Conservation (phyloP, 2,113 vertebrate species). For the Caracal caracal region DNA sequence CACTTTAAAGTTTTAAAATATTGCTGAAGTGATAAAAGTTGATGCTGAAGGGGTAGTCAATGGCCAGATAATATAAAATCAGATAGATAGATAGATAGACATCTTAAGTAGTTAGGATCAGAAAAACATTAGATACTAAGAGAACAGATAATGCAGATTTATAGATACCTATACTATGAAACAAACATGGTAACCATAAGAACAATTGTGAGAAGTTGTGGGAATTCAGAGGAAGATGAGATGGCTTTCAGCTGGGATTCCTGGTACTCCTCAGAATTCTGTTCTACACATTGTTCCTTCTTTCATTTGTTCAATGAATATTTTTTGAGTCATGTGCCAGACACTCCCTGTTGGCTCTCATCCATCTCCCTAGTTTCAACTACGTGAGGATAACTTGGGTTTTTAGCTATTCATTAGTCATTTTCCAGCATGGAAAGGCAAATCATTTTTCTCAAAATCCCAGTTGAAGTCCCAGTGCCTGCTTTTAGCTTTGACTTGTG, state of each 20-base stretch:
- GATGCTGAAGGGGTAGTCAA: neutral
- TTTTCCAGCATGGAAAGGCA: slow-evolving; percentile 12
- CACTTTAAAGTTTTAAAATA: slow-evolving; percentile 28
- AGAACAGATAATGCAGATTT: slow-evolving; percentile 37
- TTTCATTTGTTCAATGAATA: neutral
- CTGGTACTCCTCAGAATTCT: slow-evolving; percentile 16
- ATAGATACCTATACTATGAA: neutral
- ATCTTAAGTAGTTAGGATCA: neutral
- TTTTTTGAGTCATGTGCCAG: neutral
- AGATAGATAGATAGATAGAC: neutral
- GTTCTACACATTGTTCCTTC: neutral
- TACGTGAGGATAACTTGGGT: slow-evolving; percentile 8
- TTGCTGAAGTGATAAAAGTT: neutral
- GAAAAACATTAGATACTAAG: neutral
- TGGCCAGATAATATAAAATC: neutral
- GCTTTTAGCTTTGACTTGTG: neutral
- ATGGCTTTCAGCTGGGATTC: neutral
- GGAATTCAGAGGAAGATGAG: neutral
- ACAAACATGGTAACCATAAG: neutral
- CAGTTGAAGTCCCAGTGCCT: neutral
- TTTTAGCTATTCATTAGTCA: neutral
- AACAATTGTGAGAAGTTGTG: neutral
- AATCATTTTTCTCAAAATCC: slow-evolving; percentile 10
- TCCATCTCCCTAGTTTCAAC: slow-evolving; percentile 24
- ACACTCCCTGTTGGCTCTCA: neutral